Conservation (phyloP, 2,797 vertebrate genomes). For the Glossophaga mutica region DNA sequence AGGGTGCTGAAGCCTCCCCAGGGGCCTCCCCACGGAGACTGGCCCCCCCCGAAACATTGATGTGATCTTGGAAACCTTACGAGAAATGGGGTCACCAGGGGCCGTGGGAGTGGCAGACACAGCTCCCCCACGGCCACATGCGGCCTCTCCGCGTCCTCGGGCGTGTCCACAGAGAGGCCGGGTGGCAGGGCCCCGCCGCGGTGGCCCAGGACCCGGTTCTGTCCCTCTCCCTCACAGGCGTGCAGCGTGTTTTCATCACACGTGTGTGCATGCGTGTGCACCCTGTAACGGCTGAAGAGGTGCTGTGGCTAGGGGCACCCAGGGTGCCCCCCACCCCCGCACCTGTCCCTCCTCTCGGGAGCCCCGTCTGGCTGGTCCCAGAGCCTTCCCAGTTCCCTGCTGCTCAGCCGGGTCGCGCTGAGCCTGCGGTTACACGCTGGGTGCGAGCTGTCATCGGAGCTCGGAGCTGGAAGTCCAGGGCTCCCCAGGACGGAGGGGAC, state of each 20-base stretch:
- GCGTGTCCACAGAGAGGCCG: neutral
- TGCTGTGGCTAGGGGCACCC: neutral
- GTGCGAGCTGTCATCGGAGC: neutral
- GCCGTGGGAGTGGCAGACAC: neutral
- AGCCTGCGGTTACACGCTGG: neutral
- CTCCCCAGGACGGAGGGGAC: neutral
- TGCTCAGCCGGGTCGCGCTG: neutral
- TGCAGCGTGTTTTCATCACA: neutral
- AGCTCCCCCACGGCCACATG: neutral
- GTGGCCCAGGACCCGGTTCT: neutral
- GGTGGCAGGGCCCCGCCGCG: no score
- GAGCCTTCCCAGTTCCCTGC: rapidly evolving
- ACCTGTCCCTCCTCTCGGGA: rapidly evolving
- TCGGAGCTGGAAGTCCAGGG: neutral
- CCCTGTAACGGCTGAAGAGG: neutral
- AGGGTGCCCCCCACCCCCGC: rapidly evolving
- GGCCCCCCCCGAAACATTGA: rapidly evolving
- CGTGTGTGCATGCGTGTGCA: neutral
- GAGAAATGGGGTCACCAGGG: neutral
- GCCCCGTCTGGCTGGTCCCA: no score
- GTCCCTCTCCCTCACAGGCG: neutral
- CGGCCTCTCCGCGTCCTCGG: rapidly evolving
- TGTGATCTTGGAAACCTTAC: neutral
- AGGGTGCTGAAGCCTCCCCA: neutral
- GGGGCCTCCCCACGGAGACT: rapidly evolving